Base-by-base conservation (phyloP, 2,797 vertebrate species). In the Sandelia bainsii region DNA sequence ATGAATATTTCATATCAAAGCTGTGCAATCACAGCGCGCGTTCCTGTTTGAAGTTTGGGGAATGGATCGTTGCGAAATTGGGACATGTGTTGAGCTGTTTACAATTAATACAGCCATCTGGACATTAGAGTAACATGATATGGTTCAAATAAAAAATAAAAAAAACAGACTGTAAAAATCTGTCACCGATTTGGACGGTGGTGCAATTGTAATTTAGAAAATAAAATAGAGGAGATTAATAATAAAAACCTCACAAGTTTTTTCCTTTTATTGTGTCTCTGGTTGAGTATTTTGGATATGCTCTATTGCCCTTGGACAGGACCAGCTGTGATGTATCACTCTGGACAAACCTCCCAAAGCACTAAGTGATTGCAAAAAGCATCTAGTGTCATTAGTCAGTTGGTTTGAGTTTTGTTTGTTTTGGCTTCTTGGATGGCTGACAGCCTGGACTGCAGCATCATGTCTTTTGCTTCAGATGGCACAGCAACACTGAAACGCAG, bases 1-100 rank as follows among this genome's bases (percentile, higher is more conserved):
- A 94, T 95, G 78, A 93, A 95, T 94, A 92, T 94, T 95, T 95
- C 56, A 95, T 93, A 90, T 77, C 82, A 91, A 93, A 93, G 91
- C 93, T 94, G 93, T 93, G 92, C 81, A 90, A 90, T 92, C 91
- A 90, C 88, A 89, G 86, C 66, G 14, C 91, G 89, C 79, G 64
- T 82, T 74, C 76, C 89, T 82, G 81, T 93, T 94, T 94, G 90
- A 93, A 93, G 93, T 94, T 93, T 86, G 75, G 82, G 86, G 84
- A 91, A 83, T 79, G 85, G 79, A 88, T 91, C 79, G 64, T 61
- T 83, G 79, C 19, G 80, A 92, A 91, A 91, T 87, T 86, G 85
- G 88, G 78, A 90, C 92, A 92, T 91, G 89, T 89, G 84, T 88
- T 84, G 79, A 79, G 82, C 85, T 91, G 89, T 93, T 92, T 91